phyloP scores from a whole-genome alignment of 2,797 vertebrate species.

The Spizella passerina region DNA sequence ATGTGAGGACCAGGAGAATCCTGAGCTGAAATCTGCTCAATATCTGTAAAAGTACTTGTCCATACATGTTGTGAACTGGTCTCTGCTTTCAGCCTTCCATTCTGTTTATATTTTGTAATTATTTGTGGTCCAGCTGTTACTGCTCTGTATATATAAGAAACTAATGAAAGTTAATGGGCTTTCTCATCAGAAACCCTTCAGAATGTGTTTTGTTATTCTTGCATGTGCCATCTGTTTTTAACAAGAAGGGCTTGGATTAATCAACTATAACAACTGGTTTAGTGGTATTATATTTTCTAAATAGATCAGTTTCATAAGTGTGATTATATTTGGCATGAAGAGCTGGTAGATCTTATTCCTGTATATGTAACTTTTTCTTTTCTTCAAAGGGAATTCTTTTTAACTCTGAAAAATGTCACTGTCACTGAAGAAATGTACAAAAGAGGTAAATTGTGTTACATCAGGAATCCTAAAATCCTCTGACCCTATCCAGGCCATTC shows the following conservation, averaged over 20 bases:
- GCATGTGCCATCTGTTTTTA: constrained; percentile 48
- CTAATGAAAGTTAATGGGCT: constrained; percentile 6
- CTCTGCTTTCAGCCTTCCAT: constrained; percentile 10
- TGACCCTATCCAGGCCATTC: neutral
- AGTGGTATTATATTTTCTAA: constrained; percentile 20
- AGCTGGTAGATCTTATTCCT: neutral
- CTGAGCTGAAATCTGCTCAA: neutral
- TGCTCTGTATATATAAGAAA: constrained; percentile 14
- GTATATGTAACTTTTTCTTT: neutral
- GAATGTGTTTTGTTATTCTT: constrained; percentile 25
- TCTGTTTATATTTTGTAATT: constrained; percentile 40
- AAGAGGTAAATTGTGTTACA: neutral
- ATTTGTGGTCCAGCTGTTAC: constrained; percentile 7
- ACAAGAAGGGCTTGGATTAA: constrained; percentile 42
- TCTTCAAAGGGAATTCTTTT: neutral
- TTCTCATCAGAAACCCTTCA: constrained; percentile 26
- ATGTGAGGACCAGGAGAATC: neutral
- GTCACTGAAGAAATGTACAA: neutral
- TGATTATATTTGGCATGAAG: constrained; percentile 34
- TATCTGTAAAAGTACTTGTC: neutral
- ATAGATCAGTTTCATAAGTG: constrained; percentile 16
- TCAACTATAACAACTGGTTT: constrained; percentile 36
- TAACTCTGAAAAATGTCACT: neutral
- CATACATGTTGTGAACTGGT: neutral
- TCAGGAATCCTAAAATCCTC: neutral